These are phyloP conservation scores for Climacteris rufus DNA, from an alignment of 2,113 vertebrate species.

Conservation along the genomic window DNA sequence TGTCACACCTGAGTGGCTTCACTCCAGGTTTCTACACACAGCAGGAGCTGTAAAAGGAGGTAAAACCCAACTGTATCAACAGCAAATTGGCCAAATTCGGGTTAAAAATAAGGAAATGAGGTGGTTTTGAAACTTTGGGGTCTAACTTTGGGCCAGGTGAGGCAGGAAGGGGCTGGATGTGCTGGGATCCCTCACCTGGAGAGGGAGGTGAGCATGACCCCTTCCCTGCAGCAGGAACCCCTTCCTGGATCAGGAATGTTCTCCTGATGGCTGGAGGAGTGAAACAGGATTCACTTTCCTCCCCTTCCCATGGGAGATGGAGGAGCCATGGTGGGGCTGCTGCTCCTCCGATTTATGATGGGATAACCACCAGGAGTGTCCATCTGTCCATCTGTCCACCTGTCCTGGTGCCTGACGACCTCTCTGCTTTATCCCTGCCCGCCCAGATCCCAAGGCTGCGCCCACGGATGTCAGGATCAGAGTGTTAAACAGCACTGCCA, in stretches of 20 bases:
- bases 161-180: background rate
- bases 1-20: background rate
- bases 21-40: background rate
- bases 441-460: conserved; percentile 83
- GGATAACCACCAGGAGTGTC: background rate
- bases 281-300: background rate
- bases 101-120: background rate
- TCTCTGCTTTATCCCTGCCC: background rate
- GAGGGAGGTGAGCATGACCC: background rate
- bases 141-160: background rate
- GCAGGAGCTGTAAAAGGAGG: background rate
- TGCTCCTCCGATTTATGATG: fast-evolving
- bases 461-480: conserved; percentile 85
- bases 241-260: background rate
- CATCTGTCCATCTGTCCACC: background rate
- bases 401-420: background rate
- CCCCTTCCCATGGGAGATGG: background rate
- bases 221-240: background rate
- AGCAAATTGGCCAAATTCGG: background rate
- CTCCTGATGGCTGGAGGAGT: background rate
- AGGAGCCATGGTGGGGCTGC: background rate
- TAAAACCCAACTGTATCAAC: background rate
- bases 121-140: background rate
- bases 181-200: background rate
- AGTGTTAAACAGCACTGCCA: conserved; percentile 83